Percentiles rank a stretch among this genome's conserved stretches.
Evolutionary conservation across 2,113 vertebrate species (phyloP).

Genomic region (Plotosus lineatus): DNA sequence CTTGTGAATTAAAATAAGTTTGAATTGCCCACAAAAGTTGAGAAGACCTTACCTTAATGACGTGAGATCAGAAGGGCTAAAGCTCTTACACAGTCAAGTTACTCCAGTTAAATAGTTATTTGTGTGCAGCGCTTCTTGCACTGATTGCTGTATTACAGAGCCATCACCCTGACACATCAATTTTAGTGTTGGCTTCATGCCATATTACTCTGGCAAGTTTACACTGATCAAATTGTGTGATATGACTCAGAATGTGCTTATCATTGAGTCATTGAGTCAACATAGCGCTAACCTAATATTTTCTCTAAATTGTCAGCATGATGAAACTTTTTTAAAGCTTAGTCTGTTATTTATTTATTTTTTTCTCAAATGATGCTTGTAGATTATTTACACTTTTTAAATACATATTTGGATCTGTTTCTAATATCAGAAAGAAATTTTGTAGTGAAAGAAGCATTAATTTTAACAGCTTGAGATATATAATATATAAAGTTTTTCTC

Average conservation of each 20-base stretch:
- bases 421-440: too few species aligned
- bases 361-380: not conserved
- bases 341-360: not conserved
- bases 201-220: conserved; percentile 19
- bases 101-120: conserved; percentile 5
- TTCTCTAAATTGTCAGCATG: not conserved
- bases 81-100: not conserved
- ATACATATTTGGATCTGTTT: too few species aligned
- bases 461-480: too few species aligned
- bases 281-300: conserved; percentile 6
- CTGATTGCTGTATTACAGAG: conserved; percentile 12
- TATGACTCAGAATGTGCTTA: conserved; percentile 25
- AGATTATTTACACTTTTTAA: too few species aligned
- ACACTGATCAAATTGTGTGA: conserved; percentile 34
- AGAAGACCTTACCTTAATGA: not conserved
- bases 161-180: not conserved
- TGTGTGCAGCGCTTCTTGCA: not conserved
- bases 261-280: conserved; percentile 30
- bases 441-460: too few species aligned
- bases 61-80: not conserved
- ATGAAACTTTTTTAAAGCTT: not conserved
- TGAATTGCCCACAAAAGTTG: not conserved
- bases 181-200: not conserved
- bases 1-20: not conserved
- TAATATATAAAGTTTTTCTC: too few species aligned